Conservation (phyloP, 2,113 vertebrate genomes). For the Donacobius atricapilla region DNA sequence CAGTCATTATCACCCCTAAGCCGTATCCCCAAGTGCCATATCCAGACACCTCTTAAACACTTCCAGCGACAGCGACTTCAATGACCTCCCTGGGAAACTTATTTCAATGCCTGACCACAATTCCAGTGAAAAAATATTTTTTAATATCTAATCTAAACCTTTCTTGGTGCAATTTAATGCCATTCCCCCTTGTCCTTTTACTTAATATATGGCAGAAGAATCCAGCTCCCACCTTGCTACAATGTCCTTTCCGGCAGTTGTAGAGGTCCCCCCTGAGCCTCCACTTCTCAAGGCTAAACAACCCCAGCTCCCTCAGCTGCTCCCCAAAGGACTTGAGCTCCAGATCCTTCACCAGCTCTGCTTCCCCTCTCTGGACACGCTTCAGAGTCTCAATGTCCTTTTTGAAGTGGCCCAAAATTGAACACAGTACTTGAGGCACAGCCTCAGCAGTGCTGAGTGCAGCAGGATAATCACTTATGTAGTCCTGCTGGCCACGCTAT, state of each 20-base stretch:
- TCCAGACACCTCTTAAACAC: background rate
- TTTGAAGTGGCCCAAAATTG: background rate
- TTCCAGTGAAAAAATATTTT: background rate
- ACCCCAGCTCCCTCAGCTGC: too few species aligned
- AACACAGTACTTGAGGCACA: background rate
- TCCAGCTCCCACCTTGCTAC: background rate
- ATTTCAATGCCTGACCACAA: background rate
- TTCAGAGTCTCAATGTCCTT: background rate
- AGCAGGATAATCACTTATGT: background rate
- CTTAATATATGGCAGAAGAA: background rate
- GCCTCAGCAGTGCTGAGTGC: background rate
- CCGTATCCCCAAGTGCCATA: background rate
- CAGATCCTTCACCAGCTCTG: background rate
- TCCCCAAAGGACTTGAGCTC: background rate
- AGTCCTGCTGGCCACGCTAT: background rate
- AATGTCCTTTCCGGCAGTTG: background rate
- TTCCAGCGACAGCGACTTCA: background rate
- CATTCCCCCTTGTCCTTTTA: background rate
- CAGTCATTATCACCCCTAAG: background rate
- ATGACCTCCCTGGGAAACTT: background rate
- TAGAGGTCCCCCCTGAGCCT: background rate
- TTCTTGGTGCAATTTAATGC: background rate
- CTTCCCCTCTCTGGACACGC: background rate
- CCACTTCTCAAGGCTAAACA: background rate
- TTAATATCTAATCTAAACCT: background rate